These are phyloP conservation scores for Dione juno DNA, from an alignment of 2,888 invertebrate genomes.

Conservation along the genomic window DNA sequence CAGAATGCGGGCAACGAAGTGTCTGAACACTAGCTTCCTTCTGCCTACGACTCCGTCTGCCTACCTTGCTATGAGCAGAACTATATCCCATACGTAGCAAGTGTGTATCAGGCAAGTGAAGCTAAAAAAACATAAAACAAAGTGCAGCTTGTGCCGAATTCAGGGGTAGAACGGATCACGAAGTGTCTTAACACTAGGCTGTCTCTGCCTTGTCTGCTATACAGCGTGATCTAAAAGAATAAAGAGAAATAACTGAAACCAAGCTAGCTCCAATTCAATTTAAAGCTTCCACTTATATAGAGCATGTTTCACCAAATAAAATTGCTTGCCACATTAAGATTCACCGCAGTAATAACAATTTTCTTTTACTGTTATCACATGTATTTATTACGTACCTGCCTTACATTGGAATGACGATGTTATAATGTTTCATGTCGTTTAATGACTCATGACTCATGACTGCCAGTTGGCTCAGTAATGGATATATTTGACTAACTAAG, in stretches of 20 bases:
- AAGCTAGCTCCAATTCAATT: conserved; percentile 15
- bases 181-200: not conserved
- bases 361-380: conserved; percentile 46
- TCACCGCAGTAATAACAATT: conserved; percentile 43
- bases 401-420: conserved; percentile 28
- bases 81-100: too few relatives aligned
- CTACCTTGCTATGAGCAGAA: too few relatives aligned
- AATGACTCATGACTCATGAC: too few relatives aligned
- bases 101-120: too few relatives aligned
- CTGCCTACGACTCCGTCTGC: too few relatives aligned
- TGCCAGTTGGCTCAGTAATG: not conserved
- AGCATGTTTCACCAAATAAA: conserved; percentile 12
- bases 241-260: conserved; percentile 9
- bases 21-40: too few relatives aligned
- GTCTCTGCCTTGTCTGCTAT: not conserved
- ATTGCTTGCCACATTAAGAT: conserved; percentile 22
- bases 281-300: conserved; percentile 17
- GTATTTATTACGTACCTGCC: conserved; percentile 45
- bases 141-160: not conserved
- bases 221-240: too few relatives aligned
- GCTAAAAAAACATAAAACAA: too few relatives aligned
- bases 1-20: too few relatives aligned
- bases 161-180: not conserved
- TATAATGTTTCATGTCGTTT: conserved; percentile 2
- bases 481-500: too few relatives aligned